phyloP scores from a whole-genome alignment of 2,888 invertebrate genomes.

The Ophioninae sp. region DNA sequence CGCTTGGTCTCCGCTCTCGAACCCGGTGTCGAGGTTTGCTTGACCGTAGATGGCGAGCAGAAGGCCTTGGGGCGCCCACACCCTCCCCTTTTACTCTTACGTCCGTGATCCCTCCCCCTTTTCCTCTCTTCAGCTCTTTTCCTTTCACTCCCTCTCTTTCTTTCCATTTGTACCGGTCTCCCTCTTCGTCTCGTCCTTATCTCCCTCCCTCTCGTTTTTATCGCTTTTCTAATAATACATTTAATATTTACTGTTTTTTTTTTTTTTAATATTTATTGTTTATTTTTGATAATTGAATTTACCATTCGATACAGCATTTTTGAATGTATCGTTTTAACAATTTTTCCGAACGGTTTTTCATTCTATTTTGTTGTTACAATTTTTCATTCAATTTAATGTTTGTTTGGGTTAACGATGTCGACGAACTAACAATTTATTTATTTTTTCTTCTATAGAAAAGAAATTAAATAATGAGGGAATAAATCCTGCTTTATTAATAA shows the following conservation, averaged over 20 bases:
- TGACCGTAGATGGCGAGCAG: slow-evolving; percentile 78
- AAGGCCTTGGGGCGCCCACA: slow-evolving; percentile 78
- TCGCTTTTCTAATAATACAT: background rate
- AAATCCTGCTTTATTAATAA: background rate
- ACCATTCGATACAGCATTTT: no score
- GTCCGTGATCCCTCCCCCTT: slow-evolving; percentile 50
- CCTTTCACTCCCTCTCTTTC: background rate
- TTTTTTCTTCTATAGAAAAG: background rate
- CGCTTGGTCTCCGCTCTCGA: slow-evolving; percentile 59
- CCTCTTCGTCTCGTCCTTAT: slow-evolving; percentile 31
- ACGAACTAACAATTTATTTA: no score
- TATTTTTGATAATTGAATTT: no score
- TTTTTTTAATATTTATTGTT: no score
- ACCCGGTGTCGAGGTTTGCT: slow-evolving; percentile 70
- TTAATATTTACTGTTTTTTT: background rate
- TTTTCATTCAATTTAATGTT: background rate
- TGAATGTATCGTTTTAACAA: no score
- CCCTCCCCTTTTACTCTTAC: slow-evolving; percentile 66
- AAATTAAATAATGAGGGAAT: background rate
- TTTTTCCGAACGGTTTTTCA: no score
- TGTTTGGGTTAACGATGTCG: slow-evolving; percentile 32
- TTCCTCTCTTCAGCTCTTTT: slow-evolving; percentile 5
- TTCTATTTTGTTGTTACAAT: background rate
- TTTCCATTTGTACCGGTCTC: slow-evolving; percentile 36
- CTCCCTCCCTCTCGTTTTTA: background rate